These are phyloP conservation scores for Chloroceryle inda DNA, from an alignment of 2,797 vertebrate genomes.

Conservation along the genomic window DNA sequence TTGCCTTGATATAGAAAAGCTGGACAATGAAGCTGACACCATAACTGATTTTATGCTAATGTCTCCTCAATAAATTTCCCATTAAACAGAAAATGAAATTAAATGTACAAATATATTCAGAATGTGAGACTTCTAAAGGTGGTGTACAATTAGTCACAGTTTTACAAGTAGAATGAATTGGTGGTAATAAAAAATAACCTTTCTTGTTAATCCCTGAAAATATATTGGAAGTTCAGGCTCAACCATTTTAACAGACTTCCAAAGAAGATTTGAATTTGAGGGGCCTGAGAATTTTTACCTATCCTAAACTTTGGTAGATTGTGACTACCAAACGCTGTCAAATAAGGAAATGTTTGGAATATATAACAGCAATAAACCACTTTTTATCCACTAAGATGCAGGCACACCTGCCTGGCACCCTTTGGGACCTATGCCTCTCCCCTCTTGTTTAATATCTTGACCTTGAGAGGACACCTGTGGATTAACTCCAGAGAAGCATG, in stretches of 20 bases:
- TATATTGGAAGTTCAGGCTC: background rate
- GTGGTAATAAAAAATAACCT: background rate
- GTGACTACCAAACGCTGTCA: background rate
- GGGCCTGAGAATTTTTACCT: background rate
- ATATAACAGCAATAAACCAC: background rate
- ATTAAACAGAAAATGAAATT: background rate
- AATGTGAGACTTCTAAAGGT: background rate
- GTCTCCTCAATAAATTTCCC: background rate
- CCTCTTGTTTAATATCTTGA: background rate
- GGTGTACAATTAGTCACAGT: background rate
- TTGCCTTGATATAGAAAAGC: background rate
- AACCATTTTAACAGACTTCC: background rate
- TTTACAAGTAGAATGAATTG: background rate
- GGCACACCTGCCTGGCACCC: background rate
- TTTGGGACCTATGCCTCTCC: background rate
- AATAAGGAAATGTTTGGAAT: background rate
- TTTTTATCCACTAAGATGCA: background rate
- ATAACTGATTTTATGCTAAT: background rate
- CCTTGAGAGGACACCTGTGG: background rate
- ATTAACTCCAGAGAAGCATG: background rate
- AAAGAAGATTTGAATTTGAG: background rate
- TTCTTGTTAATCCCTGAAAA: background rate
- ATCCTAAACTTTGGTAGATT: background rate
- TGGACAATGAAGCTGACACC: background rate
- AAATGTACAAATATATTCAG: slow-evolving; percentile 8